phyloP scores from a whole-genome alignment of 2,797 vertebrate species.

The Melanotaenia pygmaea region DNA sequence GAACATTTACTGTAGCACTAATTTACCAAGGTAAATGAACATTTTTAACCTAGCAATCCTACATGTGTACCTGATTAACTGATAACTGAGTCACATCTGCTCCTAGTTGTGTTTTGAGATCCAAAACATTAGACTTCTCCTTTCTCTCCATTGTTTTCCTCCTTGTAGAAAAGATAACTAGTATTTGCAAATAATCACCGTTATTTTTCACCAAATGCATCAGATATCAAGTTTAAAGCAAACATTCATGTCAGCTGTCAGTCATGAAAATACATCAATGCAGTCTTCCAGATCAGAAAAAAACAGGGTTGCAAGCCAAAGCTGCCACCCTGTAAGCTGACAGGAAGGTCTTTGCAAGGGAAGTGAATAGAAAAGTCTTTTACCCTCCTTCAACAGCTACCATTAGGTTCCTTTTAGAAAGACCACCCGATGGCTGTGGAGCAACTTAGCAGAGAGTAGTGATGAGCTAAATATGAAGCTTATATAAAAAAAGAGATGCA shows the following conservation, averaged over 20 bases:
- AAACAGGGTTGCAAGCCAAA: slow-evolving; percentile 28
- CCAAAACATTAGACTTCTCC: slow-evolving; percentile 35
- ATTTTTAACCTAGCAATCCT: slow-evolving; percentile 60
- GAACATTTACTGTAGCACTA: slow-evolving; percentile 77
- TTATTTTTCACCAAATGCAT: slow-evolving; percentile 37
- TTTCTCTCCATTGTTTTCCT: slow-evolving; percentile 41
- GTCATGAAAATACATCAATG: slow-evolving; percentile 20
- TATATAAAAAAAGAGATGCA: slow-evolving; percentile 31
- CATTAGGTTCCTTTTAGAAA: slow-evolving; percentile 58
- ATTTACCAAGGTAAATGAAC: slow-evolving; percentile 75
- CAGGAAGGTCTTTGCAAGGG: slow-evolving; percentile 43
- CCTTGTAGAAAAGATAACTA: slow-evolving; percentile 44
- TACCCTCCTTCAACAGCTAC: slow-evolving; percentile 50
- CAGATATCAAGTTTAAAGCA: slow-evolving; percentile 18
- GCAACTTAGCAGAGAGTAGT: slow-evolving; percentile 55
- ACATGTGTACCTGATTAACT: slow-evolving; percentile 58
- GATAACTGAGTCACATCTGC: slow-evolving; percentile 55
- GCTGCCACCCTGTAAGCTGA: slow-evolving; percentile 37
- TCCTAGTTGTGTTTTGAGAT: slow-evolving; percentile 62
- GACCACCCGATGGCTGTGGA: slow-evolving; percentile 61
- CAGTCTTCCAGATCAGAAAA: background rate
- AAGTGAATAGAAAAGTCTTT: slow-evolving; percentile 53
- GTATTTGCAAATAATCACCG: slow-evolving; percentile 71
- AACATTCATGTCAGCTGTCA: slow-evolving; percentile 29
- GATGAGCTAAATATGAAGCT: slow-evolving; percentile 56